A percentile compares a stretch with the other conserved stretches of the same genome.
Conservation (phyloP, 2,888 invertebrate genomes). For the Tanaodytes sp. region DNA sequence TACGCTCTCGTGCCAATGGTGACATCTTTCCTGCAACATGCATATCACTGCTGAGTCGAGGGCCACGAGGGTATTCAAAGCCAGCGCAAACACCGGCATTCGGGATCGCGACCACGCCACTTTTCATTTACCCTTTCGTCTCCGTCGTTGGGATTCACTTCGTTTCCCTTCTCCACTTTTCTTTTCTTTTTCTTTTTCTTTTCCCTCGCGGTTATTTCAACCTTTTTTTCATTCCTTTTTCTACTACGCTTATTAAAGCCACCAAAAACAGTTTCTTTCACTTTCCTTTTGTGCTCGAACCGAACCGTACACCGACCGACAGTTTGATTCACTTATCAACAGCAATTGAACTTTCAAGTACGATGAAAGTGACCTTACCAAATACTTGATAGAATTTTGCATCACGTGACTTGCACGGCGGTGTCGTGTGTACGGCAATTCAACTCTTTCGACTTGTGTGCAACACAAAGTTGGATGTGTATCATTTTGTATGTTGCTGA, state of each 20-base stretch:
- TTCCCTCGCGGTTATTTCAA: too few relatives aligned
- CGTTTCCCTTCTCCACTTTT: slow-evolving; percentile 1
- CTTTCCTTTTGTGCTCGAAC: slow-evolving; percentile 17
- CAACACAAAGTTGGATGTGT: too few relatives aligned
- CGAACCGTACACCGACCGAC: too few relatives aligned
- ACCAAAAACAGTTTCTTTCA: slow-evolving; percentile 29
- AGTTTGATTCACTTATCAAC: too few relatives aligned
- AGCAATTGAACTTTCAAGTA: too few relatives aligned
- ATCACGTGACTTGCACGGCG: too few relatives aligned
- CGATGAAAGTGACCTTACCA: too few relatives aligned
- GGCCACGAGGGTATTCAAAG: slow-evolving; percentile 4
- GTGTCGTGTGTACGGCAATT: too few relatives aligned
- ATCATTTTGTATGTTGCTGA: too few relatives aligned
- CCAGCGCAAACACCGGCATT: slow-evolving; percentile 32
- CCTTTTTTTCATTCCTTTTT: slow-evolving; percentile 8
- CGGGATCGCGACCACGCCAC: slow-evolving; percentile 38
- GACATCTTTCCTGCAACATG: slow-evolving; percentile 42
- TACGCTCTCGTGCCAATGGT: slow-evolving; percentile 20
- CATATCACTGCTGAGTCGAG: slow-evolving; percentile 55
- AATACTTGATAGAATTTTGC: too few relatives aligned
- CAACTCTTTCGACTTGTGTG: too few relatives aligned
- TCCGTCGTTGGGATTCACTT: too few relatives aligned
- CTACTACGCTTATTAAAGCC: slow-evolving; percentile 45
- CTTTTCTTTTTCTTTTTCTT: not conserved
- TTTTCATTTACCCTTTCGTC: not conserved